Evolutionary conservation across 2,888 invertebrate species (phyloP), one percentile per base, ranked within the genome.

Genomic region (Dasysyrphus tricinctus): DNA sequence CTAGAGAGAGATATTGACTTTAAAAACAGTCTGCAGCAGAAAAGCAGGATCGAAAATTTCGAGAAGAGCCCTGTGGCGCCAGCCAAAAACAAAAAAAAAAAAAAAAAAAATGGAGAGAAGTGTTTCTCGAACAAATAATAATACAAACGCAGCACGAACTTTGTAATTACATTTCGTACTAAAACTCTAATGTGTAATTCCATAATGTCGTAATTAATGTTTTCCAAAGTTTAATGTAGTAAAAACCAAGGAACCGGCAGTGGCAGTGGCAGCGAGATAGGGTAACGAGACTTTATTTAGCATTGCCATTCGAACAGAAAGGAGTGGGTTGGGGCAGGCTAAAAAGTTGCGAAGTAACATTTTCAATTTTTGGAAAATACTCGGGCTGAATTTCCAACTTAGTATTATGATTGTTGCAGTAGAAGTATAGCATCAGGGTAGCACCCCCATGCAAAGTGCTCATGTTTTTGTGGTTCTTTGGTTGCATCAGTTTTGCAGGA

Each of bases 151-250:
- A 59, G 59, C 56, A 65, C 56, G 77, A 85, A 85, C 74, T 85
- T 85, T 80, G 77, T 85, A 85, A 85, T 85, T 85, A 80, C 80
- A 85, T 85, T 85, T 78, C 77, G 77, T 80, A 80, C 85, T 85
- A 74, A 85, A 85, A 80, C 74, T 70, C 80, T 80, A 85, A 80
- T 80, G 85, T 80, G 85, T 85, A 80, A 80, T 80, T 85, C 77
- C 85, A 85, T 85, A 80, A 85, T 80, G 77, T 85, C 57, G 85
- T 80, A 85, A 85, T 85, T 85, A 85, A 85, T 85, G 85, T 80
- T 85, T 85, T 74, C 80, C 5, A 77, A 85, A 85, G 85, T 80
- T 85, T 80, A 85, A 85, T 85, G 85, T 85, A 80, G 77, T 80
- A 80, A 80, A 80, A 80, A 80, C 76, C 61, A 59, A 80, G 73